Conservation (phyloP, 2,797 vertebrate species). For the Esox lucius region DNA sequence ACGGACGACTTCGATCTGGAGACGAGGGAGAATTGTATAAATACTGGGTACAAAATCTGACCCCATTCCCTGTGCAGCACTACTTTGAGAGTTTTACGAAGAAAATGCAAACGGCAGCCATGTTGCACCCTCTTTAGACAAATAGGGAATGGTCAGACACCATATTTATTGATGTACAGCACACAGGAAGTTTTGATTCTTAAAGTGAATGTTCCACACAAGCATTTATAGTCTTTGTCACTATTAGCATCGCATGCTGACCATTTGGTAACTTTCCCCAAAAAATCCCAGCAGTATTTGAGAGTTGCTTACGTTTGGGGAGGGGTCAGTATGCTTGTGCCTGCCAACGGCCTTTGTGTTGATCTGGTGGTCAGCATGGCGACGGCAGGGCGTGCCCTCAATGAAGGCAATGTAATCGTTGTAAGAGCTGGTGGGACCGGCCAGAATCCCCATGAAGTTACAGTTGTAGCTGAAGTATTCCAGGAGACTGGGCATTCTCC, state of each 20-base stretch:
- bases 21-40: neutral
- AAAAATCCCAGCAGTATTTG: neutral
- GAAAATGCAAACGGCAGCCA: neutral
- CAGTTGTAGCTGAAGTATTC: slow-evolving; percentile 96
- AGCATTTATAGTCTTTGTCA: neutral
- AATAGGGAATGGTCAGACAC: neutral
- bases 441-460: slow-evolving; percentile 96
- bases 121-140: neutral
- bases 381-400: slow-evolving; percentile 84
- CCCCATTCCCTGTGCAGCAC: neutral
- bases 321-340: slow-evolving; percentile 80
- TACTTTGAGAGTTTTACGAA: neutral
- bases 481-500: slow-evolving; percentile 91
- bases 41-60: neutral
- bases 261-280: neutral
- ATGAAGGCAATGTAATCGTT: slow-evolving; percentile 96
- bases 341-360: slow-evolving; percentile 75
- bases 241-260: neutral
- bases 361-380: slow-evolving; percentile 70
- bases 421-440: slow-evolving; percentile 91
- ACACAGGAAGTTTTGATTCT: neutral
- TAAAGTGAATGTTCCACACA: neutral
- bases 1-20: slow-evolving; percentile 81
- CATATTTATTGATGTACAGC: neutral
- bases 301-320: slow-evolving; percentile 79